A percentile compares a stretch with the other conserved stretches of the same genome.
phyloP scores from a whole-genome alignment of 2,113 vertebrate species.

The Notarius quadriscutis region DNA sequence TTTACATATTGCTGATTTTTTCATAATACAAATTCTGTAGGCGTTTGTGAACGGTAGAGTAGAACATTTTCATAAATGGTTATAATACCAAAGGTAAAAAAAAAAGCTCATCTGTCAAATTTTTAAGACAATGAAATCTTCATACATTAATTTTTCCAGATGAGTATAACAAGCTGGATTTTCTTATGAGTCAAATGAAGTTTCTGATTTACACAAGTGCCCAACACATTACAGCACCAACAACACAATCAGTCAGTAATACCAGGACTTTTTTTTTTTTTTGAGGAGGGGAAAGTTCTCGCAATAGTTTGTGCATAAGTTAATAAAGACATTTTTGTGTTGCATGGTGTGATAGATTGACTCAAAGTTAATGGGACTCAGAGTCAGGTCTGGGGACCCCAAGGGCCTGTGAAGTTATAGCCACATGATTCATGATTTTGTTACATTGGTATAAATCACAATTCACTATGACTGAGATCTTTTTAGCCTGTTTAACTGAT shows the following conservation, averaged over 20 bases:
- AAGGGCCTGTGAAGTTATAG: neutral
- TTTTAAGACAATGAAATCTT: neutral
- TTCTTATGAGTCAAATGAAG: neutral
- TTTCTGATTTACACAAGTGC: neutral
- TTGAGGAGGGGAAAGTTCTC: too few relatives aligned
- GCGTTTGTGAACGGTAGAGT: neutral
- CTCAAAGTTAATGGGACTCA: neutral
- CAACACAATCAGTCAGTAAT: neutral
- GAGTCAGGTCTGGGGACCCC: neutral
- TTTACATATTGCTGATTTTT: neutral
- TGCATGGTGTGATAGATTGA: too few relatives aligned
- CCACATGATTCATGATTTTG: neutral
- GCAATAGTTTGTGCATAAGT: too few relatives aligned
- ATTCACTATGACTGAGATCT: neutral
- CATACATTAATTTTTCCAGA: neutral
- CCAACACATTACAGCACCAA: neutral
- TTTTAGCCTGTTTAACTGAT: neutral
- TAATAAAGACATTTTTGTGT: too few relatives aligned
- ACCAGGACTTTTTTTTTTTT: neutral
- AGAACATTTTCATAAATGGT: neutral
- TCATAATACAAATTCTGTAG: neutral
- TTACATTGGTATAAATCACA: neutral
- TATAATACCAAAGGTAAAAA: neutral
- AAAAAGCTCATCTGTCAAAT: neutral
- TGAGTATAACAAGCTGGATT: neutral